Evolutionary conservation across 2,797 vertebrate genomes (phyloP).

Genomic region (Acanthiza pusilla): DNA sequence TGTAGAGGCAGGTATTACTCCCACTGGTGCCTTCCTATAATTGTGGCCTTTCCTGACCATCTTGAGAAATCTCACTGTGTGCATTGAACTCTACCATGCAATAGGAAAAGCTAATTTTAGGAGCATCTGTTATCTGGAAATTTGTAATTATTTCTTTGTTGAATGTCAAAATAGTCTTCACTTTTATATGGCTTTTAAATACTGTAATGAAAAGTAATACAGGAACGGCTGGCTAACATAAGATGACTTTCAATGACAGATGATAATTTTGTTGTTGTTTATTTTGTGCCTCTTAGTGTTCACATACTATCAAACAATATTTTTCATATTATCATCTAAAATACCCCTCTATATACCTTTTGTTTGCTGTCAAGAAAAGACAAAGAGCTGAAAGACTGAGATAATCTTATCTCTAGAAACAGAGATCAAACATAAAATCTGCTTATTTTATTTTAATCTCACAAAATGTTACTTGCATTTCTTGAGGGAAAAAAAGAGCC

Average conservation of each 20-base stretch:
- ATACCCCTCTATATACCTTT: neutral
- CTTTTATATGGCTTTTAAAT: neutral
- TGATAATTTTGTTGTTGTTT: neutral
- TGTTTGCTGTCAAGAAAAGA: neutral
- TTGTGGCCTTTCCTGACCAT: neutral
- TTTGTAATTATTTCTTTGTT: neutral
- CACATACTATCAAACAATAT: neutral
- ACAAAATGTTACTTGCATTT: neutral
- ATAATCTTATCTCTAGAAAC: neutral
- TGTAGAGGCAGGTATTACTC: neutral
- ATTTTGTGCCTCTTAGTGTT: neutral
- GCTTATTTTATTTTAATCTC: neutral
- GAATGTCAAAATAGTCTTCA: neutral
- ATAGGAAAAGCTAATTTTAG: neutral
- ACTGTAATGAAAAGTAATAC: neutral
- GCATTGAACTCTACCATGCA: neutral
- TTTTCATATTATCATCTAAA: neutral
- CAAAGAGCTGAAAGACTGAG: neutral
- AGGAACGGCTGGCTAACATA: neutral
- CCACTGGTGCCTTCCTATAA: neutral
- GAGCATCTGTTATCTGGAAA: neutral
- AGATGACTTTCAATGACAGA: neutral
- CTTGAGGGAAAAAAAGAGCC: accelerated
- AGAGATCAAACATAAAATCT: neutral
- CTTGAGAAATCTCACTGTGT: neutral